Conservation (phyloP, 2,797 vertebrate genomes). For the Ispidina lecontei region DNA sequence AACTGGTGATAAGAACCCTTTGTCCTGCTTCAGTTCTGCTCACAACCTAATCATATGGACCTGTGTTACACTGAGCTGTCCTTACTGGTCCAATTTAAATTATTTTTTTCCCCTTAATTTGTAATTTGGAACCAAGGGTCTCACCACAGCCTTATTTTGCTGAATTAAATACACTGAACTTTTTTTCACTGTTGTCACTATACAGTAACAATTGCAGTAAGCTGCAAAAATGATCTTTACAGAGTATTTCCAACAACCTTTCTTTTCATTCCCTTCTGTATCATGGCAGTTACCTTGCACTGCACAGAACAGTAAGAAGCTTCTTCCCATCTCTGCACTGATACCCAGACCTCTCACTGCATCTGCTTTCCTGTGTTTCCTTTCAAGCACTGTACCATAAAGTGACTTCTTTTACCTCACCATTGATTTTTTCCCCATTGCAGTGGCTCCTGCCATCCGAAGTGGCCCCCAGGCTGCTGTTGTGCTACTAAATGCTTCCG, state of each 20-base stretch:
- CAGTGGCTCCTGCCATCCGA: slow-evolving; percentile 90
- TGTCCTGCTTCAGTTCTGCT: background rate
- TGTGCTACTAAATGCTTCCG: slow-evolving; percentile 80
- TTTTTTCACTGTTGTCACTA: background rate
- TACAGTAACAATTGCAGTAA: background rate
- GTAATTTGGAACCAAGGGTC: background rate
- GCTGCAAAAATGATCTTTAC: background rate
- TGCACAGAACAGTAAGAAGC: background rate
- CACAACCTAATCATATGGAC: background rate
- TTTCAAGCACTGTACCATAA: background rate
- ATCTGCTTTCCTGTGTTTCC: background rate
- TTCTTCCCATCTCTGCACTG: background rate
- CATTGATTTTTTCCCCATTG: background rate
- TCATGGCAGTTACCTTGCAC: background rate
- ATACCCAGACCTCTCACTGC: background rate
- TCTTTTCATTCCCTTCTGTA: slow-evolving; percentile 12
- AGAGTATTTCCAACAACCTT: slow-evolving; percentile 3
- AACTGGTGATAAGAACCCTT: background rate
- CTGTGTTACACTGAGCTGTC: background rate
- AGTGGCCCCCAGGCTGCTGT: slow-evolving; percentile 78
- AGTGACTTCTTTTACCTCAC: background rate
- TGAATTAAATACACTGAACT: background rate
- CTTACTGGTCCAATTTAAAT: background rate
- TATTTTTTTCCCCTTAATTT: background rate
- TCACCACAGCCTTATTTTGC: background rate